Evolutionary conservation across 1,140 invertebrate species (phyloP), one percentile per base, ranked within the genome.

Genomic region (Argopecten irradians): DNA sequence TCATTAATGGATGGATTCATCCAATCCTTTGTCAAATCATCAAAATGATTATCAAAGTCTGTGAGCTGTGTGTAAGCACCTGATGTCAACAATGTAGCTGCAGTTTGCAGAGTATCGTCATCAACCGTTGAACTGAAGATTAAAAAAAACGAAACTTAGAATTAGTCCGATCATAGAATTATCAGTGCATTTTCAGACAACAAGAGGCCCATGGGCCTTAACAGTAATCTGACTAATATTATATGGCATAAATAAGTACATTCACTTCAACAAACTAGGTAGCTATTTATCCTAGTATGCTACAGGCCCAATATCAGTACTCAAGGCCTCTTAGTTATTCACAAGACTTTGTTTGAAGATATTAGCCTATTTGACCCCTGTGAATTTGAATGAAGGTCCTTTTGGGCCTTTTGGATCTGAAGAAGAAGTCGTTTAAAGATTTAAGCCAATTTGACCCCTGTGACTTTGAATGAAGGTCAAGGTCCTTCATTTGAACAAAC

Each of bases 11-110:
- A 90, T 34, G 91, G 71, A 84, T 94, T 94, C 46, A 93, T 89
- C 93, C 93, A 94, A 88, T 94, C 94, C 86, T 93, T 92, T 34
- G 91, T 89, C 22, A 94, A 88, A 90, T 94, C 93, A 91, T 94
- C 93, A 35, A 94, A 90, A 87, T 94, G 93, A 88, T 93, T 94
- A 89, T 94, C 93, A 91, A 93, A 94, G 88, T 94, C 89, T 84
- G 87, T 92, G 19, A 90, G 55, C 35, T 94, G 91, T 55, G 92
- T 90, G 84, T 93, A 93, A 28, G 91, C 88, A 35, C 92, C 93
- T 86, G 92, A 91, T 71, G 92, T 90, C 82, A 94, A 86, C 35
- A 94, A 89, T 88, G 90, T 84, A 14, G 89, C 39, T 22, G 91
- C 91, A 82, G 89, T 88, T 82, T 88, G 55, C 36, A 92, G 33